These are phyloP conservation scores for Chiloscyllium punctatum DNA, from an alignment of 2,797 vertebrate genomes.

Conservation along the genomic window DNA sequence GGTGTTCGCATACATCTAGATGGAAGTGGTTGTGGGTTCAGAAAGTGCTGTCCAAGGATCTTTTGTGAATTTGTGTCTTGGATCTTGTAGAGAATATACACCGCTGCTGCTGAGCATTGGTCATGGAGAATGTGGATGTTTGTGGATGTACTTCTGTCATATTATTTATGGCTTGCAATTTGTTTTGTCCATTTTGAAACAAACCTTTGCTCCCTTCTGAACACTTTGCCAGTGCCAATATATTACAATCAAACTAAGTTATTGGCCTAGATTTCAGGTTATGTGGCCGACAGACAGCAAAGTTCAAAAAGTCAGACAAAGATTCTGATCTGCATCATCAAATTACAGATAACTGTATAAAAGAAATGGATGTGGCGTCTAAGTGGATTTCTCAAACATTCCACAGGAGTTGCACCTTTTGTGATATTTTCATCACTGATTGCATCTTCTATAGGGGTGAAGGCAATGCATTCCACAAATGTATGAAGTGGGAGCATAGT, in stretches of 20 bases:
- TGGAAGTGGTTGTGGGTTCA: too few species aligned
- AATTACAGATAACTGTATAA: conserved; percentile 20
- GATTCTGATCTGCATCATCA: background rate
- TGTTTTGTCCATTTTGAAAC: background rate
- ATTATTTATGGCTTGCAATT: background rate
- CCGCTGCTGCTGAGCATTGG: too few species aligned
- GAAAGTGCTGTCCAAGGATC: too few species aligned
- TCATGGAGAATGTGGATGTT: too few species aligned
- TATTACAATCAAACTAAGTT: background rate
- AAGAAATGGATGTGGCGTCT: background rate
- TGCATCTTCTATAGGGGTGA: background rate
- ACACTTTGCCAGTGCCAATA: background rate
- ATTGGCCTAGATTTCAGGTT: background rate
- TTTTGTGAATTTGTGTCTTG: too few species aligned
- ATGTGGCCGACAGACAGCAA: background rate
- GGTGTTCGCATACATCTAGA: too few species aligned
- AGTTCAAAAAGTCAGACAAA: background rate
- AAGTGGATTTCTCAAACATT: background rate
- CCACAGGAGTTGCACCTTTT: background rate
- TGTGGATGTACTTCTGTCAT: background rate
- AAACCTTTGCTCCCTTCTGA: background rate
- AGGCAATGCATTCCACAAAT: background rate
- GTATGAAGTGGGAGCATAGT: background rate
- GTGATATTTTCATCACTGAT: background rate
- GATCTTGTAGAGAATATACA: too few species aligned